These are phyloP conservation scores for Blera fallax DNA, from an alignment of 2,888 invertebrate genomes.

Conservation along the genomic window DNA sequence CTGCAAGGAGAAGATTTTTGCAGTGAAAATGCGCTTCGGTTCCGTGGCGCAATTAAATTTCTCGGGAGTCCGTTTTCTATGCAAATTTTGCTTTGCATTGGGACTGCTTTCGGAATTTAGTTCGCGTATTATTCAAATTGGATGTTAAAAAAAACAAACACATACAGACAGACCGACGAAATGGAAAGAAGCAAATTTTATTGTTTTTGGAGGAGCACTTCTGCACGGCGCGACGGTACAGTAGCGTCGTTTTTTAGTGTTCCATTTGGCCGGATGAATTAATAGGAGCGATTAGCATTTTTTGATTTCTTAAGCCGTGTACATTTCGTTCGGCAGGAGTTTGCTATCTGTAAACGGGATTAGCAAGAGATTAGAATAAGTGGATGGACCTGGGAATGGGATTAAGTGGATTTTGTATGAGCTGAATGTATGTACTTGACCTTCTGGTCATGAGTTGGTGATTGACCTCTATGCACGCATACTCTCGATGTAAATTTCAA, in stretches of 20 bases:
- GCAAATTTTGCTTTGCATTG: slow-evolving; percentile 48
- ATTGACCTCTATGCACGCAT: slow-evolving; percentile 41
- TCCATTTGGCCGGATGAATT: slow-evolving; percentile 68
- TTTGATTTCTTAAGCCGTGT: slow-evolving; percentile 40
- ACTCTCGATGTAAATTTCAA: background rate
- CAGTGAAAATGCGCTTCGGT: slow-evolving; percentile 37
- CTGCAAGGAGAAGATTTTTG: slow-evolving; percentile 6
- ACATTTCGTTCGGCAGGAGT: background rate
- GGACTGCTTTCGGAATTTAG: slow-evolving; percentile 59
- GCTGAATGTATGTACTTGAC: slow-evolving; percentile 18
- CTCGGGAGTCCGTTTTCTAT: slow-evolving; percentile 67
- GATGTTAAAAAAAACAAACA: background rate
- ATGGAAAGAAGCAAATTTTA: slow-evolving; percentile 15
- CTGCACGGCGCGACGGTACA: background rate
- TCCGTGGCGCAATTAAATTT: slow-evolving; percentile 64
- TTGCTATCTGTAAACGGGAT: slow-evolving; percentile 13
- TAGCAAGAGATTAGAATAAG: slow-evolving; percentile 52
- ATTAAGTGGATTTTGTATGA: slow-evolving; percentile 17
- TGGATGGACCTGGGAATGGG: slow-evolving; percentile 47
- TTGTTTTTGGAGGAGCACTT: slow-evolving; percentile 10
- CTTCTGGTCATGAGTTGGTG: slow-evolving; percentile 50
- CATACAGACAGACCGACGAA: background rate
- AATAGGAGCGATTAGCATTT: slow-evolving; percentile 69
- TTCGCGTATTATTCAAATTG: slow-evolving; percentile 69
- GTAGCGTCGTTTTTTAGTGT: slow-evolving; percentile 16